Evolutionary conservation across 1,140 invertebrate species (phyloP).

Genomic region (Drosophila subobscura): DNA sequence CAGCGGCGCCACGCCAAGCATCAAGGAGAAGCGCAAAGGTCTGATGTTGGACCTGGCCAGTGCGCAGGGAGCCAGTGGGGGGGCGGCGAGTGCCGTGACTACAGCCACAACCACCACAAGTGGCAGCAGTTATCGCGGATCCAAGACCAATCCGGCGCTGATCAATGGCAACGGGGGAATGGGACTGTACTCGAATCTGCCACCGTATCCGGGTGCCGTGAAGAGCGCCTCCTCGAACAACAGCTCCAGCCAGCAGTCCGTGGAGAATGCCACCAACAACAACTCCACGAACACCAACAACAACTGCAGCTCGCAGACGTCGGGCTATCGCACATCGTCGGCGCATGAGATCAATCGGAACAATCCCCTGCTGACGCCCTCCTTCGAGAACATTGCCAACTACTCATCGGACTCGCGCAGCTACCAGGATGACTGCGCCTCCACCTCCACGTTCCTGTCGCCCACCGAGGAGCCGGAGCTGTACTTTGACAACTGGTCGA

Average conservation of each 20-base stretch:
- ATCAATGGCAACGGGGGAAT: constrained; percentile 67
- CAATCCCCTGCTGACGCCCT: constrained; percentile 74
- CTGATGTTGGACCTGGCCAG: constrained; percentile 88
- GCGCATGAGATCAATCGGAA: constrained; percentile 83
- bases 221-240: constrained; percentile 74
- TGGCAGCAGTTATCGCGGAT: constrained; percentile 55
- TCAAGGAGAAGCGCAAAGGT: constrained; percentile 84
- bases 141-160: constrained; percentile 49
- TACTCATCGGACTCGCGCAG: constrained; percentile 82
- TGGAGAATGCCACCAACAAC: constrained; percentile 73
- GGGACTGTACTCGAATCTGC: constrained; percentile 71
- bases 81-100: constrained; percentile 41
- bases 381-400: constrained; percentile 81
- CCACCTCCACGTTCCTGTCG: constrained; percentile 85
- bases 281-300: constrained; percentile 74
- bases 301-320: constrained; percentile 73
- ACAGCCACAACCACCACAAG: constrained; percentile 26
- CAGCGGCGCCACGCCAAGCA: constrained; percentile 33
- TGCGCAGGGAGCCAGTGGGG: constrained; percentile 28
- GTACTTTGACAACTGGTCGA: constrained; percentile 88
- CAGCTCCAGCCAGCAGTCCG: constrained; percentile 67
- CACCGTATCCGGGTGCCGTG: constrained; percentile 71
- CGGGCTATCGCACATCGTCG: constrained; percentile 83
- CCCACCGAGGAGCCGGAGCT: constrained; percentile 86
- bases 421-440: constrained; percentile 79